Conservation (phyloP, 1,140 invertebrate species). For the Aradophagus sp. region DNA sequence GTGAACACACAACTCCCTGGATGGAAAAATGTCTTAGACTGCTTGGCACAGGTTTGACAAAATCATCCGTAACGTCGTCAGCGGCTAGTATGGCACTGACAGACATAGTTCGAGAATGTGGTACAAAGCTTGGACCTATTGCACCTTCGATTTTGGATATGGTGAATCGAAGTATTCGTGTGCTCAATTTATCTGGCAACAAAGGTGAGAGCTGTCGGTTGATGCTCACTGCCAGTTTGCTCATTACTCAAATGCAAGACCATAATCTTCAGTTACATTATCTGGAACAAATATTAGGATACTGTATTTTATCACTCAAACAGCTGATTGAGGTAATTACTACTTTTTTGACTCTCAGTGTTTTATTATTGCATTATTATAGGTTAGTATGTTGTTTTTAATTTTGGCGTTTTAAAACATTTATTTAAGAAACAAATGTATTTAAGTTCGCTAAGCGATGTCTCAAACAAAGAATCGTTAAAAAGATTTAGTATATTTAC, state of each 20-base stretch:
- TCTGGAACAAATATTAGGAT: constrained; percentile 81
- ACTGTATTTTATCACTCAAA: constrained; percentile 80
- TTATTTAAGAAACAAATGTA: too few relatives aligned
- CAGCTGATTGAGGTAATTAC: constrained; percentile 69
- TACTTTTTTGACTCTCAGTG: too few relatives aligned
- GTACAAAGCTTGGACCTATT: constrained; percentile 81
- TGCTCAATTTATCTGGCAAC: constrained; percentile 51
- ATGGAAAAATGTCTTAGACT: constrained; percentile 81
- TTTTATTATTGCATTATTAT: too few relatives aligned
- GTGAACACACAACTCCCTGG: constrained; percentile 81
- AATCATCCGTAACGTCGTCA: constrained; percentile 80
- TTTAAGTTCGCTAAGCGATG: too few relatives aligned
- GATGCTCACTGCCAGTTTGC: constrained; percentile 85
- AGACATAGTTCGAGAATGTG: constrained; percentile 88
- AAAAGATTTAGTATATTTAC: too few relatives aligned
- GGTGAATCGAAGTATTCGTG: constrained; percentile 61
- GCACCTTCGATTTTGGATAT: constrained; percentile 74
- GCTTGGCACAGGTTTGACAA: constrained; percentile 80
- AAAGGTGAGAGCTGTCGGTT: constrained; percentile 79
- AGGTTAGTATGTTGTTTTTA: too few relatives aligned
- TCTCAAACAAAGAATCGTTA: too few relatives aligned
- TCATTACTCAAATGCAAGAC: constrained; percentile 80
- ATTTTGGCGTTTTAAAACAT: too few relatives aligned
- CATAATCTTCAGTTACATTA: constrained; percentile 79
- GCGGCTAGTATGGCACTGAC: constrained; percentile 90